A percentile compares a stretch with the other conserved stretches of the same genome.
Evolutionary conservation across 2,113 vertebrate species (phyloP).

Genomic region (Regulus satrapa): DNA sequence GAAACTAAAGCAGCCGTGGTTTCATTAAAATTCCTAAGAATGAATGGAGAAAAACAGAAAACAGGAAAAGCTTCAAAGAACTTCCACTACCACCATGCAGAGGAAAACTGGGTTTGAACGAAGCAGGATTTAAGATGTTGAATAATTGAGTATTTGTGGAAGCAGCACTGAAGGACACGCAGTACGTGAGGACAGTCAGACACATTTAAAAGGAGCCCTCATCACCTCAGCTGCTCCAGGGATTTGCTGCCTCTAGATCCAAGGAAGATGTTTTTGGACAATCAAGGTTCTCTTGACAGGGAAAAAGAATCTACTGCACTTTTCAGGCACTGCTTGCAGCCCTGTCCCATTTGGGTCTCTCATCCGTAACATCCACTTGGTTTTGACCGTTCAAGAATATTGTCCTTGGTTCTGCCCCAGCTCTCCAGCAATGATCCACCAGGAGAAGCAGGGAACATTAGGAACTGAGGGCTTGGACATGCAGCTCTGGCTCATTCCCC

Average conservation of each 20-base stretch:
- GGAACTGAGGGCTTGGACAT: neutral
- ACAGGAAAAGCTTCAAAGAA: neutral
- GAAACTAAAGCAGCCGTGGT: constrained; percentile 74
- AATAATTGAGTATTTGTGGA: neutral
- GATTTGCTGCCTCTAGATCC: neutral
- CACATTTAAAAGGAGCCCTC: neutral
- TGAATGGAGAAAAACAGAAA: neutral
- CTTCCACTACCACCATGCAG: neutral
- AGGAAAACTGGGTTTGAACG: neutral
- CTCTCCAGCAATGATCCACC: neutral
- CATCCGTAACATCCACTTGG: neutral
- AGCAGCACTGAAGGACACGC: neutral
- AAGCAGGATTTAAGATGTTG: neutral
- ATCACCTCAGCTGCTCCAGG: neutral
- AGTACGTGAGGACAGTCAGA: neutral
- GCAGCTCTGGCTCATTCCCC: neutral
- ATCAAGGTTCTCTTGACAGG: neutral
- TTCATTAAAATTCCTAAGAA: constrained; percentile 81
- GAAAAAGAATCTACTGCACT: neutral
- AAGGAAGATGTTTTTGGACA: neutral
- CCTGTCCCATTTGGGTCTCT: neutral
- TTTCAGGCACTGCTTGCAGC: neutral
- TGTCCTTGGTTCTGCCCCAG: neutral
- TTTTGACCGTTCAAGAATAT: neutral
- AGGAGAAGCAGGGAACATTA: neutral